Percentiles rank a stretch among this genome's conserved stretches.
phyloP scores from a whole-genome alignment of 2,797 vertebrate species.

The Karalla daura region DNA sequence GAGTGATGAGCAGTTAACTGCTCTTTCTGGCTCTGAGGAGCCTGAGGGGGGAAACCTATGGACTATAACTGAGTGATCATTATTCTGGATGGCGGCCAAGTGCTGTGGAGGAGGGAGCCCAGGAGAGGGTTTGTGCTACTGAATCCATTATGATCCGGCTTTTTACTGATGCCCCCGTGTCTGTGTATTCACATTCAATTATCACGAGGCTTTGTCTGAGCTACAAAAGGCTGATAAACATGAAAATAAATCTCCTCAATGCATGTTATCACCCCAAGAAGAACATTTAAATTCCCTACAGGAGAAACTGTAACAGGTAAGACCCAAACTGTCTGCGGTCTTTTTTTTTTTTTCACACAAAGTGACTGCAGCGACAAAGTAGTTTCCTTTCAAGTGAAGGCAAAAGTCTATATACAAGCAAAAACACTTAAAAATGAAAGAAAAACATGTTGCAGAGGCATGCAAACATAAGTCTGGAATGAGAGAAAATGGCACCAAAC shows the following conservation, averaged over 20 bases:
- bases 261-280: background rate
- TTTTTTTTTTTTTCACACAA: background rate
- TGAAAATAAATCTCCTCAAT: background rate
- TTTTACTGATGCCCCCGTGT: background rate
- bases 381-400: slow-evolving; percentile 67
- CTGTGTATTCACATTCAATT: slow-evolving; percentile 2
- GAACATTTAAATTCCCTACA: background rate
- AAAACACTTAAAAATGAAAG: background rate
- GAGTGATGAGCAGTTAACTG: slow-evolving; percentile 46
- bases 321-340: background rate
- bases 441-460: background rate
- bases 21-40: slow-evolving; percentile 49
- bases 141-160: background rate
- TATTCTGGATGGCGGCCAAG: slow-evolving; percentile 60
- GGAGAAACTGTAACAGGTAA: background rate
- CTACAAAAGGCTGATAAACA: background rate
- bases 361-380: background rate
- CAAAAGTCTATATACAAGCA: slow-evolving; percentile 74
- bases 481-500: background rate
- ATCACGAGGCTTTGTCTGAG: slow-evolving; percentile 2
- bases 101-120: background rate
- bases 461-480: slow-evolving; percentile 23
- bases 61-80: slow-evolving; percentile 61
- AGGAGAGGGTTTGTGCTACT: slow-evolving; percentile 19
- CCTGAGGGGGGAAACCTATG: slow-evolving; percentile 56